A percentile compares a stretch with the other conserved stretches of the same genome.
phyloP scores from a whole-genome alignment of 2,888 invertebrate species.

The Dascillus cervinus region DNA sequence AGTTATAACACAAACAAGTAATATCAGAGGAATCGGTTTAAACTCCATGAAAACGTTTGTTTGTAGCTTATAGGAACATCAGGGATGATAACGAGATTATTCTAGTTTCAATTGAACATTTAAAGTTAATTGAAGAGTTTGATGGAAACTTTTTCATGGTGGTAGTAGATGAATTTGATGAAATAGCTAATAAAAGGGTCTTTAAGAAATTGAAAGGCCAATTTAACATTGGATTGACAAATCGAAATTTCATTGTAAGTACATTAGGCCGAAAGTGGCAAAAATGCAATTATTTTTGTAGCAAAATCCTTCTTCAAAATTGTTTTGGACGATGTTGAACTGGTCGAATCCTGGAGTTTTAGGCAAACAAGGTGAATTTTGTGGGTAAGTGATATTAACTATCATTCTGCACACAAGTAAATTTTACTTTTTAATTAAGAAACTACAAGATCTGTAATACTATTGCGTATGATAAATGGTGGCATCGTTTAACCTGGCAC shows the following conservation, averaged over 20 bases:
- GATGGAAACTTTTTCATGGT: slow-evolving; percentile 26
- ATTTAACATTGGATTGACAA: slow-evolving; percentile 33
- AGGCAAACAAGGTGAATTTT: slow-evolving; percentile 29
- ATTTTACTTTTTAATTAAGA: slow-evolving; percentile 12
- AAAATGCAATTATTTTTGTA: slow-evolving; percentile 16
- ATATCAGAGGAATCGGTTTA: slow-evolving; percentile 4
- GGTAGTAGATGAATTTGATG: slow-evolving; percentile 30
- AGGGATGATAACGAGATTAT: no score
- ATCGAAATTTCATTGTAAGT: slow-evolving; percentile 34
- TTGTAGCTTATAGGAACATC: no score
- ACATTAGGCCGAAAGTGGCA: slow-evolving; percentile 4
- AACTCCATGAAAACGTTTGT: slow-evolving; percentile 4
- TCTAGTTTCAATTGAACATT: slow-evolving; percentile 22
- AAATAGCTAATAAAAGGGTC: slow-evolving; percentile 27
- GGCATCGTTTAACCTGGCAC: slow-evolving; percentile 33
- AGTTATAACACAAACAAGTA: slow-evolving; percentile 22
- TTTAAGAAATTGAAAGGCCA: slow-evolving; percentile 25
- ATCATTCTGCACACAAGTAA: background rate
- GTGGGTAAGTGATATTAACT: slow-evolving; percentile 19
- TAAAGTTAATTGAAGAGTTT: slow-evolving; percentile 25
- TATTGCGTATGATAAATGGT: slow-evolving; percentile 31
- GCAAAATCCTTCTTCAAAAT: slow-evolving; percentile 30
- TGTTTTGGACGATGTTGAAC: slow-evolving; percentile 34
- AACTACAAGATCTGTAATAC: no score
- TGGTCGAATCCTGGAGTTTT: slow-evolving; percentile 32